These are phyloP conservation scores for Spilarctia lutea DNA, from an alignment of 2,888 invertebrate genomes.

Conservation along the genomic window DNA sequence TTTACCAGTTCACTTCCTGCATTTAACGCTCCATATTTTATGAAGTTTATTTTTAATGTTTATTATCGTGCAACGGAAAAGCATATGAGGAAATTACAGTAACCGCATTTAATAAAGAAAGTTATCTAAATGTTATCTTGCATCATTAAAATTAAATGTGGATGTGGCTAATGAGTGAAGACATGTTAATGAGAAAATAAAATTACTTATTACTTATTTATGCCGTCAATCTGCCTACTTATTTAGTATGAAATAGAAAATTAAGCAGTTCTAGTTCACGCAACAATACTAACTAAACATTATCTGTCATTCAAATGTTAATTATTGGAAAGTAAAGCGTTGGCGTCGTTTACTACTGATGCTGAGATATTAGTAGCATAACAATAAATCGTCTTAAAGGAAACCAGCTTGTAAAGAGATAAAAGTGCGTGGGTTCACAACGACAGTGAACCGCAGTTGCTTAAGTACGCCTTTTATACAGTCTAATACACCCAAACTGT, in stretches of 20 bases:
- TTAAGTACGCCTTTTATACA: constrained; percentile 79
- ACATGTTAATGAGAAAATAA: neutral
- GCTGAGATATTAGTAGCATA: constrained; percentile 77
- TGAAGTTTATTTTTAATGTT: neutral
- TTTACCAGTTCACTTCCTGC: constrained; percentile 9
- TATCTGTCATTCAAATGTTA: constrained; percentile 70
- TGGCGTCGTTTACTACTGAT: constrained; percentile 72
- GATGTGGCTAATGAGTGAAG: neutral
- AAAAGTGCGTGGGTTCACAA: constrained; percentile 79
- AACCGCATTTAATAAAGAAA: neutral
- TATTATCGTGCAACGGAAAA: neutral
- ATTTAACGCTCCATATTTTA: constrained; percentile 1
- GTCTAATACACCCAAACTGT: constrained; percentile 62
- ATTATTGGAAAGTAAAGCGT: constrained; percentile 77
- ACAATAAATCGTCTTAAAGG: constrained; percentile 81
- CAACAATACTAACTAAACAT: constrained; percentile 37
- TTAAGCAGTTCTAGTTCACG: constrained; percentile 35
- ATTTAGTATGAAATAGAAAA: too few species aligned
- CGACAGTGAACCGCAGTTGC: constrained; percentile 72
- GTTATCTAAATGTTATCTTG: neutral
- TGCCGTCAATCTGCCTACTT: too few species aligned
- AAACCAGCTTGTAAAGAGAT: constrained; percentile 81
- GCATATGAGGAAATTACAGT: neutral
- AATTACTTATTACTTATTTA: too few species aligned
- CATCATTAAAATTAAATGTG: neutral